Percentiles rank a stretch among this genome's conserved stretches.
These are phyloP conservation scores for Hirtodrosophila alboralis DNA, from an alignment of 2,888 invertebrate genomes.

Conservation along the genomic window DNA sequence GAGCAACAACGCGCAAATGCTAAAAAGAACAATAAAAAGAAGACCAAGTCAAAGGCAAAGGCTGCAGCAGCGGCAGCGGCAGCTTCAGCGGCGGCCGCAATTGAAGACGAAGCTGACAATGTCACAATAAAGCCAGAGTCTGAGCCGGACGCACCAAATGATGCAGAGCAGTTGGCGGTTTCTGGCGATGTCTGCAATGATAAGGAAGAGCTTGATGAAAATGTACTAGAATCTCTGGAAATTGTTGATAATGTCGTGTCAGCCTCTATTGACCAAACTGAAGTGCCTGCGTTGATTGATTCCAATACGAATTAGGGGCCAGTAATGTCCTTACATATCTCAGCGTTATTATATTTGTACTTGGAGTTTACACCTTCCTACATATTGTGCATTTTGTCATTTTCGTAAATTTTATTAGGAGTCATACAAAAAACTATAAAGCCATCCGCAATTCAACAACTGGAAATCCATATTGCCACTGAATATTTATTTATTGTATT, in stretches of 20 bases:
- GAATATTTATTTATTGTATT: slow-evolving; percentile 69
- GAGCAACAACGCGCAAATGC: slow-evolving; percentile 52
- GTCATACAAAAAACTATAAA: slow-evolving; percentile 8
- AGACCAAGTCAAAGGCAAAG: slow-evolving; percentile 73
- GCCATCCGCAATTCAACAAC: slow-evolving; percentile 6
- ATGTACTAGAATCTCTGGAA: slow-evolving; percentile 15
- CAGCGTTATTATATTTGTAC: slow-evolving; percentile 13
- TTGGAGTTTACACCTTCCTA: slow-evolving; percentile 10
- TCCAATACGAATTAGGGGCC: slow-evolving; percentile 40
- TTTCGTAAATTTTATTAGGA: slow-evolving; percentile 38
- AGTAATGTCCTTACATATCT: not conserved
- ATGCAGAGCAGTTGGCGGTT: slow-evolving; percentile 20
- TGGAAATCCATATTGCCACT: slow-evolving; percentile 33
- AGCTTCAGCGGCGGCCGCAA: not conserved
- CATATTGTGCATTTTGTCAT: slow-evolving; percentile 55
- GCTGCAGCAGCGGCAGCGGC: slow-evolving; percentile 60
- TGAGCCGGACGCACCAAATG: not conserved
- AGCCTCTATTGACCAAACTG: slow-evolving; percentile 14
- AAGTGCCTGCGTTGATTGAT: slow-evolving; percentile 61
- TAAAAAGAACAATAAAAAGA: slow-evolving; percentile 72
- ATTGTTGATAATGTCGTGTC: slow-evolving; percentile 3
- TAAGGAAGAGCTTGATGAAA: slow-evolving; percentile 12
- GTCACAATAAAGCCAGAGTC: not conserved
- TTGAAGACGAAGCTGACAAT: slow-evolving; percentile 14
- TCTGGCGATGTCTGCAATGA: slow-evolving; percentile 25